Evolutionary conservation across 2,888 invertebrate genomes (phyloP).

Genomic region (Tenthredo livida): DNA sequence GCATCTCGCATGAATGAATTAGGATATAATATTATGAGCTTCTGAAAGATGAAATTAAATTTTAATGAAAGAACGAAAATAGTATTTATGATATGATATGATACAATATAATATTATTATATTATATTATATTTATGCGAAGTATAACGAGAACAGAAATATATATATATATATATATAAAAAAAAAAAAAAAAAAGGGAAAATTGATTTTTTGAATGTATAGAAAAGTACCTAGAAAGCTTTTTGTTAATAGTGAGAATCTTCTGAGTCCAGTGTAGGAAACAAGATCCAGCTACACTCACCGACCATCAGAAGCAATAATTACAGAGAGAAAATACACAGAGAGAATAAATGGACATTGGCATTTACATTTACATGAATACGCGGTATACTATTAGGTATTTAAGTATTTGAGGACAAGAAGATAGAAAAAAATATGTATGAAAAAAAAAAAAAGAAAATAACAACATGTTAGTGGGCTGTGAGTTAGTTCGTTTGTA

Average conservation of each 20-base stretch:
- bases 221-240: constrained; percentile 74
- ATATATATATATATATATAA: background rate
- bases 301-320: constrained; percentile 73
- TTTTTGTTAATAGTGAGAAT: constrained; percentile 77
- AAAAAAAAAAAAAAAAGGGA: background rate
- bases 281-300: constrained; percentile 77
- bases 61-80: background rate
- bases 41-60: background rate
- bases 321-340: constrained; percentile 72
- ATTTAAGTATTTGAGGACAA: background rate
- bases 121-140: constrained; percentile 10
- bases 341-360: constrained; percentile 70
- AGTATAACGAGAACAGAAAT: background rate
- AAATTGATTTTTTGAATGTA: constrained; percentile 58
- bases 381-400: background rate
- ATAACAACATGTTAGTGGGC: background rate
- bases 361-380: constrained; percentile 13
- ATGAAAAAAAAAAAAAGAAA: background rate
- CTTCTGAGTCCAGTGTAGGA: constrained; percentile 77
- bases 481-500: constrained; percentile 6
- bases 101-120: constrained; percentile 4
- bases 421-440: background rate
- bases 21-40: background rate
- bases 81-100: constrained; percentile 27
- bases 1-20: constrained; percentile 35